Evolutionary conservation across 2,797 vertebrate species (phyloP), one percentile per base, ranked within the genome.

Genomic region (Poecilia gillii): DNA sequence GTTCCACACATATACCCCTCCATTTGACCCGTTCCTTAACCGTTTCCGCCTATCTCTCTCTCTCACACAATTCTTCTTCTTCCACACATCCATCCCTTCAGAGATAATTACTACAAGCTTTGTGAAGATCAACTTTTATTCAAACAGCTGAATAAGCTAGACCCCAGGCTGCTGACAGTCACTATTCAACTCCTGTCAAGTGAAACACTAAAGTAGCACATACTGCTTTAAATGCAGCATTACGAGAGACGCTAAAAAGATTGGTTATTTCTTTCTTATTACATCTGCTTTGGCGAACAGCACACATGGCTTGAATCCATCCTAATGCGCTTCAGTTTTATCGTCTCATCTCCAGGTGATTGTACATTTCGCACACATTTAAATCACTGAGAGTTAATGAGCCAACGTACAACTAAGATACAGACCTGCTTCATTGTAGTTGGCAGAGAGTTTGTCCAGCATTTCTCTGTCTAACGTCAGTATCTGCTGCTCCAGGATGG

Each of bases 401-500:
- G 53, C 39, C 43, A 64, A 33, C 14, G 39, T 25, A 41, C 59
- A 72, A 9, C 51, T 25, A 3, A 70, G 3, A 74, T 18, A 85
- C 72, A 87, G 66, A 99, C 98, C 98, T 96, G 98, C 98, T 96
- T 99, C 98, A 20, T 99, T 98, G 25, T 98, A 98, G 68, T 96
- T 95, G 2, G 97, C 96, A 0, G 98, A 97, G 64, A 99, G 93
- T 88, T 98, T 99, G 77, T 98, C 97, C 85, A 99, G 94, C 94
- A 99, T 97, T 86, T 99, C 97, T 85, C 96, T 94, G 91, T 99
- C 98, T 75, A 99, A 90, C 1, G 94, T 95, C 7, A 99, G 87
- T 88, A 99, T 99, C 92, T 99, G 98, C 92, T 99, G 97, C 87
- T 97, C 97, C 88, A 99, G 95, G 90, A 99, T 99, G 84, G 96